Conservation (phyloP, 2,888 invertebrate genomes). For the Amphimallon solstitiale region DNA sequence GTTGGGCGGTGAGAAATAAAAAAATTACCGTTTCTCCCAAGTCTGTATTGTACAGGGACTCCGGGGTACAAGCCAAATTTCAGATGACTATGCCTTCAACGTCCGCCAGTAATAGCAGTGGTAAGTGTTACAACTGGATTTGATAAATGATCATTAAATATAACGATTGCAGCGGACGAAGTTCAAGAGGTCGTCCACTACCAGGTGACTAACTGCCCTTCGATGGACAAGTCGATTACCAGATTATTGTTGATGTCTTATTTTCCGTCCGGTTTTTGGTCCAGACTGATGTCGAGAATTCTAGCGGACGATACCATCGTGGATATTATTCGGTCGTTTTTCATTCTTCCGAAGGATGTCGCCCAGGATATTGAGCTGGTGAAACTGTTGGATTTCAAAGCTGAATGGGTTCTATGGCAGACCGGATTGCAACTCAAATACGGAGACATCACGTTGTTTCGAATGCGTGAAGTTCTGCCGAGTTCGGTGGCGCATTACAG, state of each 20-base stretch:
- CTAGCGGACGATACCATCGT: slow-evolving; percentile 88
- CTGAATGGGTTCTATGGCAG: slow-evolving; percentile 95
- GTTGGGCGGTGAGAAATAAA: slow-evolving; percentile 73
- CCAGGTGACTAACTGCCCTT: slow-evolving; percentile 62
- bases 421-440: slow-evolving; percentile 89
- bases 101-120: slow-evolving; percentile 36
- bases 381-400: slow-evolving; percentile 73
- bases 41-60: slow-evolving; percentile 60
- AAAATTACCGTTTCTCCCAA: slow-evolving; percentile 67
- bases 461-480: slow-evolving; percentile 81
- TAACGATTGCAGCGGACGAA: slow-evolving; percentile 43
- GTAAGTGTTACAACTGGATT: slow-evolving; percentile 31
- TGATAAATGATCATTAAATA: not conserved
- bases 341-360: slow-evolving; percentile 77
- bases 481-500: slow-evolving; percentile 65
- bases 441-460: slow-evolving; percentile 82
- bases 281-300: slow-evolving; percentile 90
- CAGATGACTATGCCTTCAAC: slow-evolving; percentile 57
- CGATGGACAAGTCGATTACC: slow-evolving; percentile 70
- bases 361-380: slow-evolving; percentile 71
- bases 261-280: slow-evolving; percentile 98
- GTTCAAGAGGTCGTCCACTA: slow-evolving; percentile 52
- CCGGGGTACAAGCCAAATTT: slow-evolving; percentile 55
- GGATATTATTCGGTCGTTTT: slow-evolving; percentile 79
- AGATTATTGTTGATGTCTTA: slow-evolving; percentile 93